Evolutionary conservation across 2,888 invertebrate genomes (phyloP).

Genomic region (Onthophagus sagittarius): DNA sequence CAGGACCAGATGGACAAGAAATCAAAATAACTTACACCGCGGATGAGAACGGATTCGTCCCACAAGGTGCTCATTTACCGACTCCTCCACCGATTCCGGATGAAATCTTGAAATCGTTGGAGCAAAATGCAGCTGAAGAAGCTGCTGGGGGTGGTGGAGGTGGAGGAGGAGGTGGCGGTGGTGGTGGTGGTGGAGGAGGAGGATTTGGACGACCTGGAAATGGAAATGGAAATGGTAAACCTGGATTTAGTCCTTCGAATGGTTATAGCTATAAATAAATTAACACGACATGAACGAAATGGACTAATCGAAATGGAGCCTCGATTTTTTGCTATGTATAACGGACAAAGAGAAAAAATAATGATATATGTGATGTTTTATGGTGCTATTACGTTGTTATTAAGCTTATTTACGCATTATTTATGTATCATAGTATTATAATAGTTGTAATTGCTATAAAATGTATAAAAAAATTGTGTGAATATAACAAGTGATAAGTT

Average conservation of each 20-base stretch:
- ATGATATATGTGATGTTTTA: constrained; percentile 3
- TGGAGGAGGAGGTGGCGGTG: constrained; percentile 12
- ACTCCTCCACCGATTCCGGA: constrained; percentile 65
- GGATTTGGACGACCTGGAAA: constrained; percentile 32
- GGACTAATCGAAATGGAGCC: background rate
- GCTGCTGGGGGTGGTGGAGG: constrained; percentile 35
- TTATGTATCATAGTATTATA: background rate
- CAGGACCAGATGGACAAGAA: constrained; percentile 61
- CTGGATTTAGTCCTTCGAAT: constrained; percentile 47
- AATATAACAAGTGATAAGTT: background rate
- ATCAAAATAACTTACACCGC: constrained; percentile 61
- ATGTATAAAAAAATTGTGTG: background rate
- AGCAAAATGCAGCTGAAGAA: constrained; percentile 51
- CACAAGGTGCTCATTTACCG: constrained; percentile 57
- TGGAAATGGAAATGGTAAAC: constrained; percentile 40
- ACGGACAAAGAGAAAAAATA: background rate
- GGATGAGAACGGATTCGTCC: constrained; percentile 65
- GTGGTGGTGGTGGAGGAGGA: constrained; percentile 11
- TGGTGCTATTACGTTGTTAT: constrained; percentile 3
- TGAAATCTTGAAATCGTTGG: constrained; percentile 58
- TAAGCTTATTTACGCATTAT: background rate
- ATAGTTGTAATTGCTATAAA: background rate
- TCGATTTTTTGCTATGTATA: background rate
- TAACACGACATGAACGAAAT: background rate
- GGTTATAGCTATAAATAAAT: constrained; percentile 48